Evolutionary conservation across 2,113 vertebrate genomes (phyloP).

Genomic region (Dolichotis patagonum): DNA sequence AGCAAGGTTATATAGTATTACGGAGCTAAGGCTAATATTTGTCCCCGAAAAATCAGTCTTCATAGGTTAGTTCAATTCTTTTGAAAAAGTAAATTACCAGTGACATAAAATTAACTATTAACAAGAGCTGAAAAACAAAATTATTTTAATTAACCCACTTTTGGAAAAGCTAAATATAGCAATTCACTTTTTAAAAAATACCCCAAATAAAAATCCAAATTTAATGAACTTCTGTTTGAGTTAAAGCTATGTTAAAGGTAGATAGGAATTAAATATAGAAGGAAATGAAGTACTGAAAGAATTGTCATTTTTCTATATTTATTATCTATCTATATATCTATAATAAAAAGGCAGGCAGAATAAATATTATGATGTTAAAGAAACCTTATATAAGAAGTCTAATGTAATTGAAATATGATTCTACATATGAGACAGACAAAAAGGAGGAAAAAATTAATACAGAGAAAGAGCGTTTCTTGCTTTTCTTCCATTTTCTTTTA

Average conservation of each 20-base stretch:
- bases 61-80: neutral
- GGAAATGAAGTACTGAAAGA: neutral
- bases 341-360: neutral
- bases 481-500: neutral
- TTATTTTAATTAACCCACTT: neutral
- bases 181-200: neutral
- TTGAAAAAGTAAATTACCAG: neutral
- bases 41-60: neutral
- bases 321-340: neutral
- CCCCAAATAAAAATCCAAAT: neutral
- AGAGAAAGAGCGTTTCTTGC: neutral
- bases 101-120: neutral
- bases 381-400: neutral
- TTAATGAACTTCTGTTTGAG: neutral
- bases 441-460: neutral
- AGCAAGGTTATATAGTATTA: neutral
- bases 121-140: neutral
- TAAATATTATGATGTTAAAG: neutral
- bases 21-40: neutral
- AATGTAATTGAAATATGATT: neutral
- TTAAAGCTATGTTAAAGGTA: neutral
- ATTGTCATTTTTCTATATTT: neutral
- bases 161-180: neutral
- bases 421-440: neutral
- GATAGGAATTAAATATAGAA: neutral